Base-by-base conservation (phyloP, 2,113 vertebrate genomes). In the Geococcyx californianus region DNA sequence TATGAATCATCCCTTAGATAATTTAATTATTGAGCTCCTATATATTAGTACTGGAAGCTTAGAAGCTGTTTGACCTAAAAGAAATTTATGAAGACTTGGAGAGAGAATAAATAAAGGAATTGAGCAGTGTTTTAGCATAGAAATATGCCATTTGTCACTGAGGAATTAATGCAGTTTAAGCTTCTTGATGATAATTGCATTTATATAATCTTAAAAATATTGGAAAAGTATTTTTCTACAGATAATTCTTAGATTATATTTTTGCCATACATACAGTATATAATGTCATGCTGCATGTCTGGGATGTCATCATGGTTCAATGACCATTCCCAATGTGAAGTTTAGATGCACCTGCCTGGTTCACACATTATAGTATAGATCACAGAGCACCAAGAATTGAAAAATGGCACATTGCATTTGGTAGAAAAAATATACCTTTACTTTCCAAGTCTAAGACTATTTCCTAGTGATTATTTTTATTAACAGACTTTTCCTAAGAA, bases 91-190 rank as follows among this genome's bases (percentile, higher is more conserved):
- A 92, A 76, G 24, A 51, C n/a, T 56, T 63, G 9, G 20, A 13
- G 21, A 13, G 16, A 72, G 63, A 87, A 76, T 34, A 93, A 95
- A 82, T 54, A 77, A 85, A 92, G 26, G 33, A 72, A 60, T 58
- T 2, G 4, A 10, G 7, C 33, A 75, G 7, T 73, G 33, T 25
- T 92, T 94, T 49, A 87, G 3, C 44, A 26, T 9, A 56, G 31
- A 85, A 72, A 67, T 44, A 67, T 25, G 13, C 3, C 25, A 58
- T 84, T 90, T 77, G 4, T 36, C 33, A 54, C 56, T 52, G 33
- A 84, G 19, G 11, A 75, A 78, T 44, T 63, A 47, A 56, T 26
- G n/a, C 38, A 87, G 24, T 81, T 95, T 87, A 64, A 75, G 21
- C 75, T 84, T 75, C 14, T 81, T 77, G 16, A 2, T 11, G 9